Evolutionary conservation across 2,113 vertebrate genomes (phyloP), one percentile per base, ranked within the genome.

Genomic region (Mesoclemmys tuberculata): DNA sequence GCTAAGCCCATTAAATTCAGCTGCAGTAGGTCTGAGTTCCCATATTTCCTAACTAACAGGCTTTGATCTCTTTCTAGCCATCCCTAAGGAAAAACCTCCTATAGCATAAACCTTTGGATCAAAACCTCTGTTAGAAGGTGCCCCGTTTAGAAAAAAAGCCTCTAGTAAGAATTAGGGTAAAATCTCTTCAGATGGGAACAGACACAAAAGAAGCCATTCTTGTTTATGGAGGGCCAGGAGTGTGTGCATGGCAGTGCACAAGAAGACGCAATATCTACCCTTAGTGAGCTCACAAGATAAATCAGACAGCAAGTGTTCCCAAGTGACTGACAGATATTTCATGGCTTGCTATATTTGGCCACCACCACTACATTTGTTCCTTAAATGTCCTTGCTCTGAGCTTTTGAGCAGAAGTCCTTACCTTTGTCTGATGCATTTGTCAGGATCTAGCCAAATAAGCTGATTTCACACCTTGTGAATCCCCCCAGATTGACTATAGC

Each of bases 281-380:
- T 77, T 41, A 77, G 74, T 84, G 81, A 95, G 87, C 38, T 68
- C 9, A 82, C 88, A 71, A 26, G 74, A 77, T 95, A 89, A 96
- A 83, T 35, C 87, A 96, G 96, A 85, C 80, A 92, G 68, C 90
- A 96, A 90, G 71, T 93, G 93, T 96, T 93, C 96, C 93, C 92
- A 96, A 96, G 94, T 94, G 91, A 96, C 93, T 8, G 0, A 90
- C 81, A 97, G 96, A 96, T 96, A 94, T 93, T 96, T 46, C 96
- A 77, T 84, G 71, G 46, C 88, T 90, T 94, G 44, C 95, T 93
- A 5, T 4, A 64, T 87, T 95, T 93, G 84, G 90, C 81, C 86
- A 24, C 24, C 82, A 84, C 79, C 78, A 35, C 46, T 93, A 10
- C 46, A 84, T 90, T 35, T 46, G 68, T 51, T 95, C 92, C 82